Base-by-base conservation (phyloP, 2,888 invertebrate species). In the Megastigmus dorsalis region DNA sequence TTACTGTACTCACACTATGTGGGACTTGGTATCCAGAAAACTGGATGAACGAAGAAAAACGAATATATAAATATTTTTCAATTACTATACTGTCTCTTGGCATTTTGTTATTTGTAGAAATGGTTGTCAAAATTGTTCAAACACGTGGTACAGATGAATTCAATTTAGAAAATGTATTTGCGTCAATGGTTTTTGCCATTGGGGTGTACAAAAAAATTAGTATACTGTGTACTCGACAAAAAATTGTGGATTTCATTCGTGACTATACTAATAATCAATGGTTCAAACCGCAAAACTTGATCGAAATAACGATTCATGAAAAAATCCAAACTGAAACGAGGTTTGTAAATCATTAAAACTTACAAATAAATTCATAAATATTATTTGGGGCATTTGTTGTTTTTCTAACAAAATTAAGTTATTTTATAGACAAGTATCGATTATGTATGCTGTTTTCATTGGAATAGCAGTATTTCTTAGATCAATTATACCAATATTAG, bases 1-100 rank as follows among this genome's bases (percentile, higher is more conserved):
- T 75, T 23, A 57, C 55, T 4, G 38, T 71, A 20, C 36, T 75
- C n/a, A 75, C 75, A 4, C 18, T 62, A 2, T 71, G 66, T 9
- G 75, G 71, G 18, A 30, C 52, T 10, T 75, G 75, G 71, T 67
- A 54, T 10, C 71, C 75, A 5, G 55, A 62, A 50, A 48, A 67
- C 13, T 63, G 48, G 30, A 20, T 63, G 6, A 18, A 4, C 0
- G 26, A 38, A 10, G n/a, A 41, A 52, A 75, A 75, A 54, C 18
- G 36, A 13, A 50, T 75, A 9, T 65, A 70, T 6, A 57, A 30
- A 33, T n/a, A 33, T 20, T 45, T 57, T n/a, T 52, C 65, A 2
- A 36, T 45, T 3, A 1, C 38, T 2, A 20, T 50, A 9, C 13
- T 67, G n/a, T 13, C 54, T 13, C 20, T 67, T 13, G 62, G 28